Evolutionary conservation across 2,113 vertebrate species (phyloP).

Genomic region (Irena cyanogastra): DNA sequence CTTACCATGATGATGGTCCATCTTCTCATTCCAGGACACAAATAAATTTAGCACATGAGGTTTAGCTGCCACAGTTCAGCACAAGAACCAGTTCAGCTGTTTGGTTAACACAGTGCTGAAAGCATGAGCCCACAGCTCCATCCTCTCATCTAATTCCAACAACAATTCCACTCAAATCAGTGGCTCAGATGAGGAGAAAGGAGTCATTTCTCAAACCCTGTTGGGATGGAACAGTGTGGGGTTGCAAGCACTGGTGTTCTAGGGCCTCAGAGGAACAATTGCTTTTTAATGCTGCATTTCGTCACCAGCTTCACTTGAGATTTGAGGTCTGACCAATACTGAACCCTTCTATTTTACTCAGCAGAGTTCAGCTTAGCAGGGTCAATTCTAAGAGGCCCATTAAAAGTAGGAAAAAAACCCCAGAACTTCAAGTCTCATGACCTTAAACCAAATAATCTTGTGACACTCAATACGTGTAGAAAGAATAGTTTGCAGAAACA

Average conservation of each 20-base stretch:
- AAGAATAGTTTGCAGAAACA: background rate
- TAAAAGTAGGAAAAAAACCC: background rate
- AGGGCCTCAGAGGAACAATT: background rate
- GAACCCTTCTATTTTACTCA: background rate
- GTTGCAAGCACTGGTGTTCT: background rate
- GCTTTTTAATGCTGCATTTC: background rate
- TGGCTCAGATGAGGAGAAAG: background rate
- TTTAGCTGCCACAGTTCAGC: background rate
- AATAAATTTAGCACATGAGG: background rate
- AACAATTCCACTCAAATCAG: background rate
- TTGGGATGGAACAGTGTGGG: background rate
- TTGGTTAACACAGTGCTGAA: background rate
- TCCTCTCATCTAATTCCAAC: background rate
- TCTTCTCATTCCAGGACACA: background rate
- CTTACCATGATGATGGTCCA: background rate
- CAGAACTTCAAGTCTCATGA: constrained; percentile 5
- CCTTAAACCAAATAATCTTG: constrained; percentile 14
- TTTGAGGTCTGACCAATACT: background rate
- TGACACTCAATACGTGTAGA: background rate
- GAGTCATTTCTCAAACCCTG: background rate
- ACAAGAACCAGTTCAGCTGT: background rate
- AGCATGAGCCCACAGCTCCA: background rate
- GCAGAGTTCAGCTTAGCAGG: background rate
- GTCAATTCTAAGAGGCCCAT: background rate
- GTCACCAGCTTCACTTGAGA: background rate